These are phyloP conservation scores for Brachionus rubens DNA, from an alignment of 1,140 invertebrate genomes.

Conservation along the genomic window DNA sequence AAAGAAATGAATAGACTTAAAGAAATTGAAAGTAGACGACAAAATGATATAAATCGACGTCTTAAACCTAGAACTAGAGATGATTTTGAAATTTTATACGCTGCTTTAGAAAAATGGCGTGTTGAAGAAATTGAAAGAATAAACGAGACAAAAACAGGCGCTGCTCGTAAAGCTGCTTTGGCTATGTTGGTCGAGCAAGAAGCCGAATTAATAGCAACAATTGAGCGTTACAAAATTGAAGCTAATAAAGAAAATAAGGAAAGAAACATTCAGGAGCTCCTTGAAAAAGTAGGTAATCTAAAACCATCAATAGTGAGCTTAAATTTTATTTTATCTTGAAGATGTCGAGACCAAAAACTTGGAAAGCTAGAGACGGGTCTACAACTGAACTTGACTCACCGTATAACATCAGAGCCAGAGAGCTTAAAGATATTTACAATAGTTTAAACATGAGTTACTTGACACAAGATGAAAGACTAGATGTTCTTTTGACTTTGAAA, in stretches of 20 bases:
- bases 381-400: constrained; percentile 59
- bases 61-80: constrained; percentile 60
- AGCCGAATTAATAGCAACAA: constrained; percentile 58
- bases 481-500: constrained; percentile 60
- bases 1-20: constrained; percentile 51
- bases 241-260: constrained; percentile 56
- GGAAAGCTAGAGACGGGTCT: constrained; percentile 55
- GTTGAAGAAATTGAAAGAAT: constrained; percentile 57
- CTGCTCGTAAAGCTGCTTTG: constrained; percentile 58
- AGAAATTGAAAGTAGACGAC: constrained; percentile 52
- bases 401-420: constrained; percentile 58
- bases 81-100: constrained; percentile 60
- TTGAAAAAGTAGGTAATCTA: constrained; percentile 53
- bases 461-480: constrained; percentile 60
- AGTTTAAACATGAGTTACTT: constrained; percentile 61
- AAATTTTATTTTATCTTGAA: not conserved
- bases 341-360: constrained; percentile 57
- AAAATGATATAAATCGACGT: constrained; percentile 57
- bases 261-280: constrained; percentile 55
- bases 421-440: constrained; percentile 60
- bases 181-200: constrained; percentile 61
- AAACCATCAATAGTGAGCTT: not conserved
- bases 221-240: constrained; percentile 59
- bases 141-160: constrained; percentile 53
- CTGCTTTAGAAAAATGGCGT: constrained; percentile 59